Evolutionary conservation across 2,888 invertebrate species (phyloP).

Genomic region (Melanostoma scalare): DNA sequence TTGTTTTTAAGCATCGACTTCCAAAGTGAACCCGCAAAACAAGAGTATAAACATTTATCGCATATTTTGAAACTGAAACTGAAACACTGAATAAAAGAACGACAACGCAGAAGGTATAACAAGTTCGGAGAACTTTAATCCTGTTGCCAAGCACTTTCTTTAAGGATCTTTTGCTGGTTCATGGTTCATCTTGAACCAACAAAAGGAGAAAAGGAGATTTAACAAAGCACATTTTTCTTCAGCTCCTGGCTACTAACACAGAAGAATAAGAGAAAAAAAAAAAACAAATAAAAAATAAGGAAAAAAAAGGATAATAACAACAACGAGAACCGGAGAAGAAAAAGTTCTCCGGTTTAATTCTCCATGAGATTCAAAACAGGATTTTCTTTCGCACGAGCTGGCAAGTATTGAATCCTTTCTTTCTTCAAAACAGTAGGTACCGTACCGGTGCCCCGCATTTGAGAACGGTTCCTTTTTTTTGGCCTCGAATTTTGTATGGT

Average conservation of each 20-base stretch:
- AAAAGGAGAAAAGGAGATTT: slow-evolving; percentile 23
- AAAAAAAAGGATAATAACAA: slow-evolving; percentile 43
- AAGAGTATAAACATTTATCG: slow-evolving; percentile 65
- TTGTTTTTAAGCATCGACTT: neutral
- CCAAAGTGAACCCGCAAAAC: slow-evolving; percentile 42
- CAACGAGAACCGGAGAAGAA: slow-evolving; percentile 40
- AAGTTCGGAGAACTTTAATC: slow-evolving; percentile 63
- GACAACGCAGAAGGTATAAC: slow-evolving; percentile 35
- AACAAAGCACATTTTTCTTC: slow-evolving; percentile 63
- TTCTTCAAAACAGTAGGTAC: slow-evolving; percentile 9
- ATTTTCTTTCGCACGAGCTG: slow-evolving; percentile 70
- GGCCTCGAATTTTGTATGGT: slow-evolving; percentile 13
- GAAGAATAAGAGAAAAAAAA: slow-evolving; percentile 8
- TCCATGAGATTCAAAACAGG: slow-evolving; percentile 69
- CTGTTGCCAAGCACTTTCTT: slow-evolving; percentile 52
- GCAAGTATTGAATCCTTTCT: slow-evolving; percentile 60
- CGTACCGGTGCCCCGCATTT: slow-evolving; percentile 41
- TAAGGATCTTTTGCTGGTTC: slow-evolving; percentile 31
- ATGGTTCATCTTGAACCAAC: slow-evolving; percentile 40
- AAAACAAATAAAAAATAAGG: neutral
- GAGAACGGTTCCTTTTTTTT: slow-evolving; percentile 61
- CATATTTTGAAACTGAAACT: slow-evolving; percentile 48
- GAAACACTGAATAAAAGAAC: slow-evolving; percentile 47
- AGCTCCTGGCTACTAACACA: slow-evolving; percentile 35
- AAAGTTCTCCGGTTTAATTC: slow-evolving; percentile 69